Evolutionary conservation across 1,140 invertebrate species (phyloP).

Genomic region (Brachionus manjavacas): DNA sequence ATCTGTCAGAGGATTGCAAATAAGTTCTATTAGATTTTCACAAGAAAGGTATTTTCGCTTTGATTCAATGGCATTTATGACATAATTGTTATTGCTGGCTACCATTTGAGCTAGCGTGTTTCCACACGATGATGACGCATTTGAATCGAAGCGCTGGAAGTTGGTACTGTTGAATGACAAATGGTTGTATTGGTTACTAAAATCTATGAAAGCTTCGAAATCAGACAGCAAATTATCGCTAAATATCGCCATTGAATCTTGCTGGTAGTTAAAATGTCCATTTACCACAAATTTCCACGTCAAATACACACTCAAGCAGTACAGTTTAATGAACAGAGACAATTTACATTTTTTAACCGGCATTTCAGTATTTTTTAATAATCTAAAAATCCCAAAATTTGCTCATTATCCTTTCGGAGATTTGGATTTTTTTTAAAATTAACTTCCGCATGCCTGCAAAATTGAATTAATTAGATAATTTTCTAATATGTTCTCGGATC

Average conservation of each 20-base stretch:
- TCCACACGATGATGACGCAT: neutral
- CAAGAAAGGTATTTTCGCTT: constrained; percentile 17
- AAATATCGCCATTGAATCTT: neutral
- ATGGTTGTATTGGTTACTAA: neutral
- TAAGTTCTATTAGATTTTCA: neutral
- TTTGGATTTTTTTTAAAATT: neutral
- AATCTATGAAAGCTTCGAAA: neutral
- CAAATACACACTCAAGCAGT: neutral
- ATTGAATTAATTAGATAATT: neutral
- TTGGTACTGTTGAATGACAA: neutral
- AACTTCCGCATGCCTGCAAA: neutral
- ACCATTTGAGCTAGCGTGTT: neutral
- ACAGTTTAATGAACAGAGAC: neutral
- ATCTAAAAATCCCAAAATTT: neutral
- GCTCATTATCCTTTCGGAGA: neutral
- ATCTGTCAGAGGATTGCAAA: neutral
- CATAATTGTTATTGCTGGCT: constrained; percentile 1
- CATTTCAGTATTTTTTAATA: neutral
- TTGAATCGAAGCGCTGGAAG: constrained; percentile 15
- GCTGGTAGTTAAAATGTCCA: neutral
- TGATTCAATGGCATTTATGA: neutral
- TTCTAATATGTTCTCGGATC: neutral
- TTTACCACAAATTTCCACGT: neutral
- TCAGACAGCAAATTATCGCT: neutral
- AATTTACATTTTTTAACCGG: constrained; percentile 23